These are phyloP conservation scores for Eupeodes latifasciatus DNA, from an alignment of 2,888 invertebrate genomes.

Conservation along the genomic window DNA sequence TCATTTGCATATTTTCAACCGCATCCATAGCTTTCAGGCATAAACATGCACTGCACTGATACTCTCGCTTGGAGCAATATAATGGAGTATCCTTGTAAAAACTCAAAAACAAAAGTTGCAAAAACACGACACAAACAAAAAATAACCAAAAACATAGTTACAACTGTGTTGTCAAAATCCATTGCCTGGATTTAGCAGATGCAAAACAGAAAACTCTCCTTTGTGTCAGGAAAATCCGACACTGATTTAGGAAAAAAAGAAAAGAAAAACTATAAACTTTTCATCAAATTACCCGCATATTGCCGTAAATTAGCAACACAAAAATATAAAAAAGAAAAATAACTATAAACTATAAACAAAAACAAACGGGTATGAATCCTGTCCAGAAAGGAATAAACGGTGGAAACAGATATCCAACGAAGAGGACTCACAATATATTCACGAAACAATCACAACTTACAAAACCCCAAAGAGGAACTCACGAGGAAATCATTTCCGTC, in stretches of 20 bases:
- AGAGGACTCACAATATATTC: constrained; percentile 49
- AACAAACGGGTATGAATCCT: constrained; percentile 9
- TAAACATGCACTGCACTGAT: not conserved
- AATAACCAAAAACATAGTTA: not conserved
- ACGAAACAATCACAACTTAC: constrained; percentile 74
- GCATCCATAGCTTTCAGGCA: constrained; percentile 1
- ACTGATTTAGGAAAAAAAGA: constrained; percentile 65
- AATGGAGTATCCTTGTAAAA: not conserved
- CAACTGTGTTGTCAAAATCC: constrained; percentile 55
- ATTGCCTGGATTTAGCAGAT: constrained; percentile 4
- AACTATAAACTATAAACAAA: not conserved
- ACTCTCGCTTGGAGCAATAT: not conserved
- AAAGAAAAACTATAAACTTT: constrained; percentile 70
- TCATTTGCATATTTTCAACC: constrained; percentile 66
- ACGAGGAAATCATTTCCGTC: constrained; percentile 72
- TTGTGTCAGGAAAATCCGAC: constrained; percentile 62
- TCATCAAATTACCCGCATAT: constrained; percentile 75
- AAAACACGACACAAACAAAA: not conserved
- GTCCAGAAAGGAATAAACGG: not conserved
- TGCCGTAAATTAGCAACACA: constrained; percentile 64
- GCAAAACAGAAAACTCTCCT: constrained; percentile 39
- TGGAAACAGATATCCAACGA: constrained; percentile 35
- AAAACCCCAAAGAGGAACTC: constrained; percentile 65
- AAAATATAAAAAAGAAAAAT: not conserved
- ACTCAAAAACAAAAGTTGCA: no score